phyloP scores from a whole-genome alignment of 2,113 vertebrate species.

The Festucalex cinctus region DNA sequence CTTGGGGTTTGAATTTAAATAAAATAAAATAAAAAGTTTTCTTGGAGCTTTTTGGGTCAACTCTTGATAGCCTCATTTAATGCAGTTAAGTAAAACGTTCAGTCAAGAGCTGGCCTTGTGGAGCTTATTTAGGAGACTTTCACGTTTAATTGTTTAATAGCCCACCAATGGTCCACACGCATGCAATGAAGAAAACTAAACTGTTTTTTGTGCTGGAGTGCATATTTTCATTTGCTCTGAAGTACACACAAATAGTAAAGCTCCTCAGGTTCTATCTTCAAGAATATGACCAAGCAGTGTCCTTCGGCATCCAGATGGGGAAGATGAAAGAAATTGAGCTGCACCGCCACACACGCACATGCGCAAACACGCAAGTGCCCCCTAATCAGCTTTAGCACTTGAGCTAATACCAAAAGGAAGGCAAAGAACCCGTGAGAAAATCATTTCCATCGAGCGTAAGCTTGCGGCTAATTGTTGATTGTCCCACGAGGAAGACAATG shows the following conservation, averaged over 20 bases:
- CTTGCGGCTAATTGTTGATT: constrained; percentile 43
- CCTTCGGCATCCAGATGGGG: constrained; percentile 21
- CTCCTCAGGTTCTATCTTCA: background rate
- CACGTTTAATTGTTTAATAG: too few relatives aligned
- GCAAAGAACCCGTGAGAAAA: constrained; percentile 72
- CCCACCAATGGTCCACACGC: too few relatives aligned
- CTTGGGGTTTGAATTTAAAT: too few relatives aligned
- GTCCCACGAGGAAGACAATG: constrained; percentile 41
- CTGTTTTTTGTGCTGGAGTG: too few relatives aligned
- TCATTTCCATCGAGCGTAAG: constrained; percentile 42
- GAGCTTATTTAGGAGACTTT: too few relatives aligned
- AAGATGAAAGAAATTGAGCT: constrained; percentile 45
- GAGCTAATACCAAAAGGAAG: constrained; percentile 60
- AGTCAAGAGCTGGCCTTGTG: too few relatives aligned
- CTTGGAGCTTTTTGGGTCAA: too few relatives aligned
- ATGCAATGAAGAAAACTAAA: too few relatives aligned
- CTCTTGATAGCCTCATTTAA: too few relatives aligned
- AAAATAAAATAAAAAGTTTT: too few relatives aligned
- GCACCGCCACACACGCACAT: constrained; percentile 39
- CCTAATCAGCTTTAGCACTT: constrained; percentile 72
- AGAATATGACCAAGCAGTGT: constrained; percentile 31
- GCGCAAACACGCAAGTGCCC: constrained; percentile 42
- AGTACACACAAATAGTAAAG: background rate
- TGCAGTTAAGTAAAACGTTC: too few relatives aligned
- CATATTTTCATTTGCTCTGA: background rate